Conservation (phyloP, 2,888 invertebrate species). For the Caenorhabditis drosophilae region DNA sequence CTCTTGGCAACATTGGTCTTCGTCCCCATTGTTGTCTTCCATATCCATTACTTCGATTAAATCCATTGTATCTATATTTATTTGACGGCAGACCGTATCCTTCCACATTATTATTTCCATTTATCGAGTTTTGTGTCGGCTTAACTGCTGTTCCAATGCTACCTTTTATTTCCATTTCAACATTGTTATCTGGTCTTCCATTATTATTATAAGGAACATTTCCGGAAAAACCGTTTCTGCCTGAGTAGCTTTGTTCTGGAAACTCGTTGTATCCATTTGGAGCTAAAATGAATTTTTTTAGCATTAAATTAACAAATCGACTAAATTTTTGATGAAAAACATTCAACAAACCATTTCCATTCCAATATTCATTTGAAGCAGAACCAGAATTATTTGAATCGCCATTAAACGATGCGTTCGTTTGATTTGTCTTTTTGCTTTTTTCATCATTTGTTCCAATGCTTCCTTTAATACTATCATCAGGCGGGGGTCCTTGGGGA, state of each 20-base stretch:
- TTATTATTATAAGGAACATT: conserved; percentile 2
- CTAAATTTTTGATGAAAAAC: not conserved
- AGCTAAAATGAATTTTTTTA: too few relatives aligned
- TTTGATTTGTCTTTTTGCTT: conserved; percentile 4
- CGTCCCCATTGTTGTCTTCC: not conserved
- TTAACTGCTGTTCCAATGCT: conserved; percentile 27
- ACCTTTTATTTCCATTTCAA: conserved; percentile 18
- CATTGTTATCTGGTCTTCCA: not conserved
- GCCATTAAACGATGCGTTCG: not conserved
- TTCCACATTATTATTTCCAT: conserved; percentile 11
- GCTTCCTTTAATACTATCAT: conserved; percentile 30
- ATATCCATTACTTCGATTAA: not conserved
- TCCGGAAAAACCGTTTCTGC: too few relatives aligned
- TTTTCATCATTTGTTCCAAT: conserved; percentile 21
- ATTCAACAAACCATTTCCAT: conserved; percentile 18
- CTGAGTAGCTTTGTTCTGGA: too few relatives aligned
- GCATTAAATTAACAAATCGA: too few relatives aligned
- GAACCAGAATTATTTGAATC: conserved; percentile 12
- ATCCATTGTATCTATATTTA: not conserved
- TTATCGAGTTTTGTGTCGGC: conserved; percentile 10
- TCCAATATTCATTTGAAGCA: too few relatives aligned
- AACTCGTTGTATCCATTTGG: too few relatives aligned
- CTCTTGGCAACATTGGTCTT: conserved; percentile 17
- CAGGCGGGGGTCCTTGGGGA: too few relatives aligned
- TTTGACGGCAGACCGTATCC: not conserved